Evolutionary conservation across 2,113 vertebrate species (phyloP), one percentile per base, ranked within the genome.

Genomic region (Ailurus styani): DNA sequence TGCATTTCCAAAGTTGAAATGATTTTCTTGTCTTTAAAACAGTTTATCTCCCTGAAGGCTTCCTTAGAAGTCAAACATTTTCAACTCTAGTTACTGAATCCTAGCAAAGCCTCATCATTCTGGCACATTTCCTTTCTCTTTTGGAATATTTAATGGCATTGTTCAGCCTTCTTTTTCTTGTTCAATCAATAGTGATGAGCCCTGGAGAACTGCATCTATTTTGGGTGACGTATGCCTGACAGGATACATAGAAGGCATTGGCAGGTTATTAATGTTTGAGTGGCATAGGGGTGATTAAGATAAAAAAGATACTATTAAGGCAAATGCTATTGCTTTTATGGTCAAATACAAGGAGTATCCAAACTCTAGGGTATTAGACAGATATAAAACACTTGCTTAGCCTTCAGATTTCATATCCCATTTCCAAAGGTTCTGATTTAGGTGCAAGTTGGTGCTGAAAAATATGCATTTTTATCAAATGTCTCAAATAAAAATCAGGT

Each of bases 351-450:
- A 34, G 42, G 13, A 55, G 1, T 89, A 72, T 84, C 89, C 60
- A 96, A 95, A 90, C 55, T 72, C 13, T 86, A 64, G 64, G 27
- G 5, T 47, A 79, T 52, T 50, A 83, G 6, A 89, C 31, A 78
- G 31, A 90, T 1, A 10, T 7, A 15, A 85, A 14, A n/a, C 62
- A 64, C 20, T n/a, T 37, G 25, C 18, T 52, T 93, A 87, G 52
- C 5, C 25, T 83, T 96, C 60, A 89, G 27, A 89, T 93, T 93
- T 96, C 4, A 37, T 64, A 50, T 45, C 18, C 6, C 18, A 50
- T 83, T 96, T 47, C 40, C 31, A 95, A 82, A 83, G 45, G 75
- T 62, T 87, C 60, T 87, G 18, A 96, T 91, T 78, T 66, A 89
- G 12, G 7, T 50, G 40, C 77, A 34, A 64, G 5, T 8, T 31